phyloP scores from a whole-genome alignment of 2,888 invertebrate species.

The Argyra leucocephala region DNA sequence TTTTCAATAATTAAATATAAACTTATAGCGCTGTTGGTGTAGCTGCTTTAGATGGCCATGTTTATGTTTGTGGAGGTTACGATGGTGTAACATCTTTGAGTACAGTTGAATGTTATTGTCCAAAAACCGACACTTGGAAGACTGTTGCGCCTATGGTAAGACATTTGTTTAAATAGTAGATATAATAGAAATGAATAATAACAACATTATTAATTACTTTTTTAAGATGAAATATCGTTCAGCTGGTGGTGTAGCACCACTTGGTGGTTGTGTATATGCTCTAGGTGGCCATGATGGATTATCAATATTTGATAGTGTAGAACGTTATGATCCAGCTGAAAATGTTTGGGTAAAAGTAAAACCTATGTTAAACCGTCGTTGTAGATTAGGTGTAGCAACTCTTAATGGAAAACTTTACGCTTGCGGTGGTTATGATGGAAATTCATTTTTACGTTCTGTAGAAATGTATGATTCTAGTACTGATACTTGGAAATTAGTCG shows the following conservation, averaged over 20 bases:
- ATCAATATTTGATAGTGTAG: conserved; percentile 78
- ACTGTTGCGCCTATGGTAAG: conserved; percentile 45
- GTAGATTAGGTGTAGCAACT: conserved; percentile 72
- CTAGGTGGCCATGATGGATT: conserved; percentile 82
- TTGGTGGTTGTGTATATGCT: conserved; percentile 62
- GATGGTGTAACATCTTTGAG: conserved; percentile 75
- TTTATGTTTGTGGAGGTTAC: conserved; percentile 78
- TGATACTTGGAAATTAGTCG: conserved; percentile 66
- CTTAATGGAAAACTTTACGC: conserved; percentile 74
- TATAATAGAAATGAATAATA: not conserved
- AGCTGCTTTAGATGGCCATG: conserved; percentile 64
- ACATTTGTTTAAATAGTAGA: not conserved
- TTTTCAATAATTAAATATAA: not conserved
- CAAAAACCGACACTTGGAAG: conserved; percentile 62
- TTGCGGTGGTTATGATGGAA: conserved; percentile 78
- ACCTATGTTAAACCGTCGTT: conserved; percentile 71
- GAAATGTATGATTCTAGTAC: conserved; percentile 69
- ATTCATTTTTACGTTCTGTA: conserved; percentile 69
- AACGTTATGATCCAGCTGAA: conserved; percentile 65
- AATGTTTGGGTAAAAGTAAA: conserved; percentile 65
- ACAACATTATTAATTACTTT: not conserved
- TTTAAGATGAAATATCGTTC: conserved; percentile 48
- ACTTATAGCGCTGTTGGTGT: conserved; percentile 68
- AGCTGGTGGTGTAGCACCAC: conserved; percentile 62
- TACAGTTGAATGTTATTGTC: conserved; percentile 70